Conservation (phyloP, 2,888 invertebrate species). For the Poecilus cupreus region DNA sequence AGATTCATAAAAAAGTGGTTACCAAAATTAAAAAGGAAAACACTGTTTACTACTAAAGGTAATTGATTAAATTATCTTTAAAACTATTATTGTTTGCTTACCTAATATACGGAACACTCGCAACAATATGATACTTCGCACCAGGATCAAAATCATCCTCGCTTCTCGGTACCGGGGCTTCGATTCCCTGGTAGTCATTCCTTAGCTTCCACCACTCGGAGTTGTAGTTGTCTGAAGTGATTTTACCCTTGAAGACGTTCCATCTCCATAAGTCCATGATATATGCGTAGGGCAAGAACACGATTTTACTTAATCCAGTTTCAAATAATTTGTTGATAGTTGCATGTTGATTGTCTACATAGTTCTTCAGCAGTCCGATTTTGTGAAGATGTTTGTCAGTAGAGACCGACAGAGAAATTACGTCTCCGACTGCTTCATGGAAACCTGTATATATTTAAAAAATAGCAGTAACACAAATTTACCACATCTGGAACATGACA, state of each 20-base stretch:
- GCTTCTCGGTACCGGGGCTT: slow-evolving; percentile 77
- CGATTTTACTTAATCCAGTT: slow-evolving; percentile 80
- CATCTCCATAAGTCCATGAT: slow-evolving; percentile 83
- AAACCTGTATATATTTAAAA: slow-evolving; percentile 71
- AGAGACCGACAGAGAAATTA: slow-evolving; percentile 76
- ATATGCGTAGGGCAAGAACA: slow-evolving; percentile 82
- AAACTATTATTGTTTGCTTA: too few species aligned
- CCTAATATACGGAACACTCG: slow-evolving; percentile 81
- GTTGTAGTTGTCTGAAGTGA: slow-evolving; percentile 77
- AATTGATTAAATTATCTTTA: too few species aligned
- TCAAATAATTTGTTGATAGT: slow-evolving; percentile 76
- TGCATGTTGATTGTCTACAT: slow-evolving; percentile 79
- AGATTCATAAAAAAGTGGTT: too few species aligned
- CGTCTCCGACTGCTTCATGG: slow-evolving; percentile 79
- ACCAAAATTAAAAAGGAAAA: too few species aligned
- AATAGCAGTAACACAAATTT: too few species aligned
- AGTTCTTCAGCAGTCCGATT: slow-evolving; percentile 78
- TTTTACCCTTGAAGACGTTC: slow-evolving; percentile 79
- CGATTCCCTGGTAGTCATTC: slow-evolving; percentile 78
- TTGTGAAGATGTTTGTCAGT: slow-evolving; percentile 80
- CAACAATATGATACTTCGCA: slow-evolving; percentile 81
- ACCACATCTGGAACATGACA: too few species aligned
- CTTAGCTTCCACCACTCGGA: slow-evolving; percentile 80
- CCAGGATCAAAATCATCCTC: slow-evolving; percentile 81
- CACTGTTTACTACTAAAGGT: too few species aligned